Evolutionary conservation across 1,140 invertebrate species (phyloP).

Genomic region (Teleopsis dalmanni): DNA sequence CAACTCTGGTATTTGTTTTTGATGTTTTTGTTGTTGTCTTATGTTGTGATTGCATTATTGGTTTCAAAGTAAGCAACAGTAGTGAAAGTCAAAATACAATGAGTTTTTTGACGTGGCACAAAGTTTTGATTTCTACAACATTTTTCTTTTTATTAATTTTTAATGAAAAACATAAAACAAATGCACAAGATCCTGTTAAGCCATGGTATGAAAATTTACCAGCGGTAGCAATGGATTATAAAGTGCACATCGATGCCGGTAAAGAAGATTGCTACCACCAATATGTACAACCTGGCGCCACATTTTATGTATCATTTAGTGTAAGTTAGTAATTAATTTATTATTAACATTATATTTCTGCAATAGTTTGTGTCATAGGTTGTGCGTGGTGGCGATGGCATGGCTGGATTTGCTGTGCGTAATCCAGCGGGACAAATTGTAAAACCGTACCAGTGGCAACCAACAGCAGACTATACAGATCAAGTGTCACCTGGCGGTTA

Average conservation of each 20-base stretch:
- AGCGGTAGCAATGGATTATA: slow-evolving; percentile 89
- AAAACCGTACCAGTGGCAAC: slow-evolving; percentile 82
- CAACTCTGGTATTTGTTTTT: not conserved
- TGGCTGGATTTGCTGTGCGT: slow-evolving; percentile 84
- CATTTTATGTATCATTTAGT: slow-evolving; percentile 88
- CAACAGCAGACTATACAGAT: slow-evolving; percentile 81
- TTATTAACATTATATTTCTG: not conserved
- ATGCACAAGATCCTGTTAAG: slow-evolving; percentile 28
- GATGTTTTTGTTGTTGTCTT: slow-evolving; percentile 7
- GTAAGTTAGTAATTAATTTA: slow-evolving; percentile 47
- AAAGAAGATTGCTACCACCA: slow-evolving; percentile 94
- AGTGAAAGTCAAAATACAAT: slow-evolving; percentile 27
- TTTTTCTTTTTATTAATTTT: slow-evolving; percentile 10
- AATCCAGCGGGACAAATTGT: slow-evolving; percentile 77
- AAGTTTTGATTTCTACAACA: slow-evolving; percentile 11
- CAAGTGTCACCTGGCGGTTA: slow-evolving; percentile 70
- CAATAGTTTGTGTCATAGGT: slow-evolving; percentile 49
- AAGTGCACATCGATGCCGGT: slow-evolving; percentile 85
- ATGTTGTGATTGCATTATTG: not conserved
- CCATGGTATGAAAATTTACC: slow-evolving; percentile 73
- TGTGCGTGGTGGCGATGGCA: slow-evolving; percentile 82
- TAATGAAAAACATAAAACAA: slow-evolving; percentile 5
- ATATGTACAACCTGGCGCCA: slow-evolving; percentile 84
- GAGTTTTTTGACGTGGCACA: slow-evolving; percentile 39
- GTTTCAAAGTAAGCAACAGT: not conserved